Base-by-base conservation (phyloP, 2,888 invertebrate genomes). In the Platerodrilus igneus region DNA sequence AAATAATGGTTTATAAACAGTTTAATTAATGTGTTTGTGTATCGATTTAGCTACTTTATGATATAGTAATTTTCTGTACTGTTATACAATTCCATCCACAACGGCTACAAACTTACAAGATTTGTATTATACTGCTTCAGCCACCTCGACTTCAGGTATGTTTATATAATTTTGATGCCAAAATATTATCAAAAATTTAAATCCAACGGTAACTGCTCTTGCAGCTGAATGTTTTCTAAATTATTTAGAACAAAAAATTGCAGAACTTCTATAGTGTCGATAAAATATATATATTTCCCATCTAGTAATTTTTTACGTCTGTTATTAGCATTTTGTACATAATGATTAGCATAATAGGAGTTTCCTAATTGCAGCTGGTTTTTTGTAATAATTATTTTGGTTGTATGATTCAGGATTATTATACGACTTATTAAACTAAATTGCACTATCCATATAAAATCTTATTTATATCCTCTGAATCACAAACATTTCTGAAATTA, bases 21-120 rank as follows among this genome's bases (percentile, higher is more conserved):
- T 37, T 37, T 41, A 45, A 45, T 45, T 45, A 34, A 45, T 45
- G 37, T 45, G 41, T 45, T 45, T 41, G 41, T 41, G 41, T 37
- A 44, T 40, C 37, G 29, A 36, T 40, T 37, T 25, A 33, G 27
- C 36, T 32, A 33, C 36, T 42, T 37, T 16, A 28, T 26, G 18
- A 29, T 33, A 19, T 17, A 33, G 38, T 45, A 37, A 37, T 37
- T 41, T 41, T 37, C 31, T 31, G 39, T 41, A 45, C 41, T 31
- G 45, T 41, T 34, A 17, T 40, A 41, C 33, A 26, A 40, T 34
- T 32, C 26, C 40, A 22, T 47, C 27, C 48, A 51, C 48, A 44
- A 51, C 51, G 51, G 51, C 51, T 48, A 41, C 51, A 42, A 40
- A 49, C 32, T 46, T 43, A 36, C 38, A 41, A 37, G 47, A 50